A percentile compares a stretch with the other conserved stretches of the same genome.
These are phyloP conservation scores for Esox niger DNA, from an alignment of 2,113 vertebrate species.

Conservation along the genomic window DNA sequence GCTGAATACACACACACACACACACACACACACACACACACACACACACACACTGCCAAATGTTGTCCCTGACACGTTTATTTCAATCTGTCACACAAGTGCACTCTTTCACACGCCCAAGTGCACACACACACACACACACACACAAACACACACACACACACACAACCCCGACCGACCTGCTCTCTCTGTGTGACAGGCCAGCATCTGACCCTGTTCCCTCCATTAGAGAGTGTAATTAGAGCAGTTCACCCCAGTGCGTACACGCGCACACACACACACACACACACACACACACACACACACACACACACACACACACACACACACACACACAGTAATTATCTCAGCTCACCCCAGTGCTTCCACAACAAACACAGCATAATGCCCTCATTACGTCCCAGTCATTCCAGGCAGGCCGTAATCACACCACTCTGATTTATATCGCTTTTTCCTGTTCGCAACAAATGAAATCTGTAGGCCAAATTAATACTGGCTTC, in stretches of 20 bases:
- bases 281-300: constrained; percentile 13
- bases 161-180: constrained; percentile 39
- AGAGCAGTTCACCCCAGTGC: constrained; percentile 92
- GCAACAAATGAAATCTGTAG: constrained; percentile 99
- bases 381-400: constrained; percentile 99
- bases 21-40: constrained; percentile 52
- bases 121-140: constrained; percentile 7
- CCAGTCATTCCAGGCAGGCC: constrained; percentile 97
- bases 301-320: constrained; percentile 74
- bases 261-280: constrained; percentile 85
- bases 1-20: constrained; percentile 48
- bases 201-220: constrained; percentile 85
- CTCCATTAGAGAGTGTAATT: constrained; percentile 99
- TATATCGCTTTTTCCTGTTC: constrained; percentile 99
- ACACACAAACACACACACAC: constrained; percentile 44
- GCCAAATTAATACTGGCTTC: constrained; percentile 99
- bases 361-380: constrained; percentile 99
- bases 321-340: constrained; percentile 72
- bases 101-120: neutral
- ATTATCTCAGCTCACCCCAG: constrained; percentile 96
- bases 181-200: constrained; percentile 70
- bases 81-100: constrained; percentile 34
- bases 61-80: constrained; percentile 53
- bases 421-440: constrained; percentile 99
- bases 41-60: constrained; percentile 52